Conservation (phyloP, 2,113 vertebrate genomes). For the Haemorhous mexicanus region DNA sequence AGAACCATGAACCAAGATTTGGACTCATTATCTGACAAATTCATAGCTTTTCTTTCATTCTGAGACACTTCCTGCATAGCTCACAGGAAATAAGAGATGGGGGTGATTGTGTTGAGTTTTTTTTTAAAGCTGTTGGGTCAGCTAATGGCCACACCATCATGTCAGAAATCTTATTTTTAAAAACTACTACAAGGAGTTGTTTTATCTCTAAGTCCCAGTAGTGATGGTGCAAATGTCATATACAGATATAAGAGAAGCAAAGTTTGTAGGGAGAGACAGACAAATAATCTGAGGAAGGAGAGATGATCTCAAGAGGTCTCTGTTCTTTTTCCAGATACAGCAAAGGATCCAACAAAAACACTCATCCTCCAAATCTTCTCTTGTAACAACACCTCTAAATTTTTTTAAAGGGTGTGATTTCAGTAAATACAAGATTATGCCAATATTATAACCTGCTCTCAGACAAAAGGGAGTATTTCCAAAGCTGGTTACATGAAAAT, state of each 20-base stretch:
- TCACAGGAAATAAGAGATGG: slow-evolving; percentile 25
- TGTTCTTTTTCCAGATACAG: background rate
- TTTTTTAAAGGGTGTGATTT: background rate
- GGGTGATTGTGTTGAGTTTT: background rate
- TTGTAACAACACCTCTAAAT: background rate
- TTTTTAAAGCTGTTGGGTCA: background rate
- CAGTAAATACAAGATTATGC: background rate
- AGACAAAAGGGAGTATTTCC: background rate
- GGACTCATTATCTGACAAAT: slow-evolving; percentile 19
- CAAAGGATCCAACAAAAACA: background rate
- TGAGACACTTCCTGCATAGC: slow-evolving; percentile 46
- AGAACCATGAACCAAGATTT: background rate
- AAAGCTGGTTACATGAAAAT: background rate
- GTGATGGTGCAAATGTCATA: background rate
- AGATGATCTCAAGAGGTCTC: background rate
- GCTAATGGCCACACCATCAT: background rate
- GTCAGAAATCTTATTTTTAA: background rate
- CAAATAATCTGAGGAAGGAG: background rate
- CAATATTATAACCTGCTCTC: background rate
- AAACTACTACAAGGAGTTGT: background rate
- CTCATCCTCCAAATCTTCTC: background rate
- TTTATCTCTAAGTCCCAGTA: background rate
- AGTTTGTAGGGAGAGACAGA: background rate
- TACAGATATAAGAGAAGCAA: background rate
- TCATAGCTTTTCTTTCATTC: slow-evolving; percentile 54